Evolutionary conservation across 2,888 invertebrate species (phyloP).

Genomic region (Dasypogon diadema): DNA sequence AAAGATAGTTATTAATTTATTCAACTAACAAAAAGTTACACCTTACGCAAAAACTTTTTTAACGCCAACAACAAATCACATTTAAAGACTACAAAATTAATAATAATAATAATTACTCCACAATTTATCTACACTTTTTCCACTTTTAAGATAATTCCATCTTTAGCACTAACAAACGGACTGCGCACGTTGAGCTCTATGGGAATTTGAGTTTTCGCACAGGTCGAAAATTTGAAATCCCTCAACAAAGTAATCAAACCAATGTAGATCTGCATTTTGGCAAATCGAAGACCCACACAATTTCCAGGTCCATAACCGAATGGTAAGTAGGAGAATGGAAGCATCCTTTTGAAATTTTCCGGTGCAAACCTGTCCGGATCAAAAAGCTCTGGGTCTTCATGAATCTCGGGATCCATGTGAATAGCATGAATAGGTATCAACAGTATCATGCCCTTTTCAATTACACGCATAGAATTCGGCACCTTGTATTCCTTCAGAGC

Average conservation of each 20-base stretch:
- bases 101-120: no score
- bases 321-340: conserved; percentile 62
- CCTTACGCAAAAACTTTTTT: no score
- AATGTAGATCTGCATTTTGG: conserved; percentile 64
- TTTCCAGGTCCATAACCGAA: conserved; percentile 65
- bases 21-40: no score
- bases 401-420: conserved; percentile 70
- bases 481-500: conserved; percentile 64
- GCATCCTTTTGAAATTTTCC: conserved; percentile 62
- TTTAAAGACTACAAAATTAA: no score
- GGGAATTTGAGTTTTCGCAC: conserved; percentile 60
- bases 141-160: conserved; percentile 62
- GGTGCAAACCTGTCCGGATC: conserved; percentile 69
- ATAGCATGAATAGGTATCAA: conserved; percentile 70
- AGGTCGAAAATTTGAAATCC: conserved; percentile 61
- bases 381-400: conserved; percentile 68
- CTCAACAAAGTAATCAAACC: conserved; percentile 61
- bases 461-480: conserved; percentile 60
- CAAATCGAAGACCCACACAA: conserved; percentile 65
- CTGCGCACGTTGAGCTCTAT: conserved; percentile 59
- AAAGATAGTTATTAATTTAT: no score
- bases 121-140: conserved; percentile 52
- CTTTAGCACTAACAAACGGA: conserved; percentile 60
- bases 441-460: conserved; percentile 68
- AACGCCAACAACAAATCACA: no score